Base-by-base conservation (phyloP, 2,797 vertebrate species). In the Gambusia yucatana region DNA sequence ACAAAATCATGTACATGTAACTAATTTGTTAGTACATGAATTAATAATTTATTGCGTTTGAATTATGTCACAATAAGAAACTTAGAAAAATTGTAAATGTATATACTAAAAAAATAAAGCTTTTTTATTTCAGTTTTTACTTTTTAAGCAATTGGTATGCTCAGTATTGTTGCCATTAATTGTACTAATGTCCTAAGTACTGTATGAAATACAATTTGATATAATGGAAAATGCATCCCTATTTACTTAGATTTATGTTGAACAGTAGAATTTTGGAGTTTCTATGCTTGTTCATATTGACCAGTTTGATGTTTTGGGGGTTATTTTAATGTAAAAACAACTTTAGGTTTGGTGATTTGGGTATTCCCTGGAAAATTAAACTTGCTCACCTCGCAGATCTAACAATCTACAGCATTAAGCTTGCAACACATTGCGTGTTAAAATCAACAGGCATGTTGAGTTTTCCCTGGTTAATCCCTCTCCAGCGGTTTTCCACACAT, bases 381-480 rank as follows among this genome's bases (percentile, higher is more conserved):
- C 28, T 48, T 55, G 20, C 6, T 69, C 36, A 41, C 10, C 48
- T 39, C 48, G 14, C 17, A 22, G 28, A 69, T 3, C 73, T 55
- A 83, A 71, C 28, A 50, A 67, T 28, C 16, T 46, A 25, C 77
- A 77, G 63, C 74, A 82, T 73, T 87, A 46, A 63, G 73, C 44
- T 86, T 73, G 76, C 77, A 72, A 65, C 74, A 57, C 78, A 28
- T 33, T 81, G 80, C 41, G 73, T 84, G 80, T 72, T 48, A 69
- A 72, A 70, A 86, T 79, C 46, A 3, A 75, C 70, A 76, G 80
- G 76, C 72, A 80, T 81, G 39, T 39, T 77, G 41, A n/a, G 77
- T 48, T 0, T 75, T 81, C 22, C 17, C 17, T 25, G 36, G 9
- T 76, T 13, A 75, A 74, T 73, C 71, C 46, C 41, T 65, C 65